Evolutionary conservation across 2,888 invertebrate species (phyloP).

Genomic region (Acholoe squamosa): DNA sequence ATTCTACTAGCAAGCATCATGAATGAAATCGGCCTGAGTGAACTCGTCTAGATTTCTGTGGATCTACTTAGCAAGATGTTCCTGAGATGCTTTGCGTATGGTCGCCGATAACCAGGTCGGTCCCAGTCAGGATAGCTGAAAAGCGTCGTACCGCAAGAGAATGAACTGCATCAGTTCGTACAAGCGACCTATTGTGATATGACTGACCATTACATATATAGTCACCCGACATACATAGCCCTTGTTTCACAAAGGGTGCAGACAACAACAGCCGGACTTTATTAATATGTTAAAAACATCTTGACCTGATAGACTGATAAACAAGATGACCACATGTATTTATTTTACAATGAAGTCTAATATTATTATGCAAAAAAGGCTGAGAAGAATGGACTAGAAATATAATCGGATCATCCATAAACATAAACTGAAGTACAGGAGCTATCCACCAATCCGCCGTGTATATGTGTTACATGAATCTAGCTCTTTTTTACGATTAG

Average conservation of each 20-base stretch:
- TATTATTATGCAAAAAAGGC: neutral
- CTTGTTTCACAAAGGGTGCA: neutral
- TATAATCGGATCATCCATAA: neutral
- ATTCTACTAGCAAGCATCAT: neutral
- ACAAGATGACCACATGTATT: neutral
- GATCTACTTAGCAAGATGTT: neutral
- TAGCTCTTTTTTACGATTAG: too few species aligned
- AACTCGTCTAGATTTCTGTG: neutral
- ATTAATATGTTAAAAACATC: too few species aligned
- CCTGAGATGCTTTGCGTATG: neutral
- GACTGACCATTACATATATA: neutral
- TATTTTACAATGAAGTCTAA: neutral
- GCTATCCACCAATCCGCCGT: too few species aligned
- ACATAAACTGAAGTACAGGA: too few species aligned
- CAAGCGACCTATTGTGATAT: conserved; percentile 21
- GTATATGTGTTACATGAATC: too few species aligned
- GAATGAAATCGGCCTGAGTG: neutral
- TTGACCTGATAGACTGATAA: too few species aligned
- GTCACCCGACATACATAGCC: neutral
- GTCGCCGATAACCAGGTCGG: neutral
- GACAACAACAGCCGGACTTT: neutral
- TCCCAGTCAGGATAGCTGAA: neutral
- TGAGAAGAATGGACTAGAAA: neutral
- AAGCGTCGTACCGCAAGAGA: neutral
- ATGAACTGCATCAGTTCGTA: conserved; percentile 23